Evolutionary conservation across 1,140 invertebrate species (phyloP), one percentile per base, ranked within the genome.

Genomic region (Myzus persicae): DNA sequence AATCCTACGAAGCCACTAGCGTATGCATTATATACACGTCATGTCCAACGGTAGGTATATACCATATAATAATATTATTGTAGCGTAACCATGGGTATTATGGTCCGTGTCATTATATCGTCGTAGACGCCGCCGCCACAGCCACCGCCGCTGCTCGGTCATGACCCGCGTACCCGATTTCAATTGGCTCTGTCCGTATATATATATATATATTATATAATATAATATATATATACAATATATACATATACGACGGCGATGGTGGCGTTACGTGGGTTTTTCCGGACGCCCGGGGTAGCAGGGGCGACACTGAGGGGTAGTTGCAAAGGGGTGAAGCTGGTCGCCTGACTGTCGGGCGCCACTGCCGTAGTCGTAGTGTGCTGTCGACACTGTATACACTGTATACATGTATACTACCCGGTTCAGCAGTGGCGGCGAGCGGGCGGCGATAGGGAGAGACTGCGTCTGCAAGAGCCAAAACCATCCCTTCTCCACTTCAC

Each of bases 341-440:
- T 93, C 91, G 91, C 91, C 91, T 84, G 76, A 93, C 67, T 93
- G 91, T 93, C 91, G 91, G 91, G 91, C 91, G 91, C 91, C 91
- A 93, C 91, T 40, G 91, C 81, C n/a, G 26, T 38, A 76, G 59
- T 76, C n/a, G 59, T 76, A 76, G 46, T 48, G 46, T 54, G 88
- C 88, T 89, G 88, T 89, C 88, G 88, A 89, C 88, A 89, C 88
- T 42, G 46, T 54, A 92, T 59, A 82, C 22, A 76, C 42, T 46
- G 31, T 76, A 85, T 44, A 81, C 31, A 40, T 76, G 26, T 44
- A 51, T n/a, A 48, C 87, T n/a, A 48, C 87, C 24, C 90, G 24
- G 51, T 22, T 7, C 6, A 40, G 26, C 11, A 36, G 22, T n/a
- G 59, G 31, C 14, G 40, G 42, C 24, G 90, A 14, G 91, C 31